phyloP scores from a whole-genome alignment of 2,113 vertebrate genomes.

The Hirundichthys speculiger region DNA sequence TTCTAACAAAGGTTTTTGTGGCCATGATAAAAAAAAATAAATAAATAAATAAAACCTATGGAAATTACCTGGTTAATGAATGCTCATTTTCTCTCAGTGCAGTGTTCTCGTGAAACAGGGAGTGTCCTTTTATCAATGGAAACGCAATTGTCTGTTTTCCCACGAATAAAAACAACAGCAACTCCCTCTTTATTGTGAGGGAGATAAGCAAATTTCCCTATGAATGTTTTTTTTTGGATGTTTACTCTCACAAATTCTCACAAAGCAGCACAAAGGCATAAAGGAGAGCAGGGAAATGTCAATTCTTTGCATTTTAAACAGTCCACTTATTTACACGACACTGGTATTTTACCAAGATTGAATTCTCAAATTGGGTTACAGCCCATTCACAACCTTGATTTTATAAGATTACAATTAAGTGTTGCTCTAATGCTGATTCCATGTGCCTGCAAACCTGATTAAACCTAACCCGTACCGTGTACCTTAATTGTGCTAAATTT shows the following conservation, averaged over 20 bases:
- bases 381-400: conserved; percentile 39
- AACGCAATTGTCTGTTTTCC: conserved; percentile 49
- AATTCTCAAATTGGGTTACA: conserved; percentile 51
- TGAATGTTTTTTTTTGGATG: conserved; percentile 64
- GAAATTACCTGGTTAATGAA: conserved; percentile 53
- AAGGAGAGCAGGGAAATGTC: conserved; percentile 39
- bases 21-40: conserved; percentile 51
- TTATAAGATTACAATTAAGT: conserved; percentile 60
- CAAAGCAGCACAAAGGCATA: conserved; percentile 44
- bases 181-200: conserved; percentile 35
- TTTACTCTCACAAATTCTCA: conserved; percentile 62
- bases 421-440: conserved; percentile 54
- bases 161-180: conserved; percentile 59
- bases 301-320: conserved; percentile 44
- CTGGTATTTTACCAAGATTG: conserved; percentile 45
- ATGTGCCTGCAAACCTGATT: conserved; percentile 52
- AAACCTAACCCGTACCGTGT: conserved; percentile 33
- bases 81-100: conserved; percentile 49
- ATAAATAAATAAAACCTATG: no score
- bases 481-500: conserved; percentile 49
- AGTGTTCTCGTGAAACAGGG: conserved; percentile 35
- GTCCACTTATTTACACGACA: conserved; percentile 36
- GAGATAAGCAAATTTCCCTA: conserved; percentile 72
- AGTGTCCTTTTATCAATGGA: conserved; percentile 43
- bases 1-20: conserved; percentile 36